Base-by-base conservation (phyloP, 2,888 invertebrate species). In the Troides aeacus region DNA sequence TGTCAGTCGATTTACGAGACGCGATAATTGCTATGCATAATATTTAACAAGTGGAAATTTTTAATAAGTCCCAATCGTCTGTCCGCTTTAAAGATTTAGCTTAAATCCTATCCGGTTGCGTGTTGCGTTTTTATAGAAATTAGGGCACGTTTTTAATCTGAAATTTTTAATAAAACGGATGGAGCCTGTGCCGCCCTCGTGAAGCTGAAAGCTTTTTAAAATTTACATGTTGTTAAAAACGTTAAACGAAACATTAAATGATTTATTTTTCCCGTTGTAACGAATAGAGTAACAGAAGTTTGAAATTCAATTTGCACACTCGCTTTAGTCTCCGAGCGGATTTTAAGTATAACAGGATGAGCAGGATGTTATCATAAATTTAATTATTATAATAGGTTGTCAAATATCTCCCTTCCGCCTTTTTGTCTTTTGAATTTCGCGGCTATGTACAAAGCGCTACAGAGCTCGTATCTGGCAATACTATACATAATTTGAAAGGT, bases 1-100 rank as follows among this genome's bases (percentile, higher is more conserved):
- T 81, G 79, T 78, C 78, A 79, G 73, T 71, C 73, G 71, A 69
- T 64, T 63, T 64, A 72, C 71, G 69, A 71, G 30, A 64, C 63
- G 46, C 58, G 56, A 57, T 64, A 50, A 67, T 59, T 67, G 57
- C 42, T 57, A 57, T 62, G 42, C 56, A 62, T 62, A 62, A 66
- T 36, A 61, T 61, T 23, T n/a, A 58, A 10, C 46, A 24, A 65
- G 8, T 65, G 46, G 56, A 60, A 50, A 23, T 61, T 61, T 39
- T 53, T 66, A 42, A 46, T 46, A 46, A 46, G 46, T 46, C 15
- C 4, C 46, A 46, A 46, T 46, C 12, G 15, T 46, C 15, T 12
- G 15, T 12, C 4, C 4, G 1, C 46, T 4, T 12, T 46, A 46
- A 46, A 46, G 15, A 46, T 46, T 10, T 10, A 6, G 21, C 42